phyloP scores from a whole-genome alignment of 2,888 invertebrate genomes.

The Drosophila macrothrix region DNA sequence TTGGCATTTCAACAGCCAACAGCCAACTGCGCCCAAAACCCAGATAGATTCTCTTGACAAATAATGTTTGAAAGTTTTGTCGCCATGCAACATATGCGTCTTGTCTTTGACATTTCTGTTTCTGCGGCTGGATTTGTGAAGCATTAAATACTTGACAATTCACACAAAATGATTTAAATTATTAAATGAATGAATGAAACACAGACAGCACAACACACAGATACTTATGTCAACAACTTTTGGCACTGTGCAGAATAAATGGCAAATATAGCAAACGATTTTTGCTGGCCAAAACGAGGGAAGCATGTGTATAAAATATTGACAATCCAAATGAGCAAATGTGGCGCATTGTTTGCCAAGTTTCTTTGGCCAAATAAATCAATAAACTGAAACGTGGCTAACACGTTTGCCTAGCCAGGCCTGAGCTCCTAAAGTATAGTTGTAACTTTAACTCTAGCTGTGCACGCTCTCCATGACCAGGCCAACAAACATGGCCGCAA shows the following conservation, averaged over 20 bases:
- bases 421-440: not conserved
- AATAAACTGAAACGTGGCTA: constrained; percentile 69
- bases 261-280: constrained; percentile 48
- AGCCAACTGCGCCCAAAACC: not conserved
- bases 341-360: constrained; percentile 60
- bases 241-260: constrained; percentile 67
- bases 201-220: constrained; percentile 2
- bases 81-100: not conserved
- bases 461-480: constrained; percentile 18
- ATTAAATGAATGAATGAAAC: constrained; percentile 51
- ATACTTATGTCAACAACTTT: constrained; percentile 65
- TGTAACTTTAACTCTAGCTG: not conserved
- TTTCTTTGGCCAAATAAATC: constrained; percentile 61
- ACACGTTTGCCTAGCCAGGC: constrained; percentile 56
- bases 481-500: constrained; percentile 55
- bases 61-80: not conserved
- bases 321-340: constrained; percentile 73
- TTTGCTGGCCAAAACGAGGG: constrained; percentile 24
- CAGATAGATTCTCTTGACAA: not conserved
- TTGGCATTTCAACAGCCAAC: constrained; percentile 23
- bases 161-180: constrained; percentile 56
- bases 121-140: constrained; percentile 23
- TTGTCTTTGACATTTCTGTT: constrained; percentile 29
- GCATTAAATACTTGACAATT: constrained; percentile 51
- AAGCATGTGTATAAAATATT: constrained; percentile 66